Base-by-base conservation (phyloP, 1,140 invertebrate genomes). In the Listronotus oregonensis region DNA sequence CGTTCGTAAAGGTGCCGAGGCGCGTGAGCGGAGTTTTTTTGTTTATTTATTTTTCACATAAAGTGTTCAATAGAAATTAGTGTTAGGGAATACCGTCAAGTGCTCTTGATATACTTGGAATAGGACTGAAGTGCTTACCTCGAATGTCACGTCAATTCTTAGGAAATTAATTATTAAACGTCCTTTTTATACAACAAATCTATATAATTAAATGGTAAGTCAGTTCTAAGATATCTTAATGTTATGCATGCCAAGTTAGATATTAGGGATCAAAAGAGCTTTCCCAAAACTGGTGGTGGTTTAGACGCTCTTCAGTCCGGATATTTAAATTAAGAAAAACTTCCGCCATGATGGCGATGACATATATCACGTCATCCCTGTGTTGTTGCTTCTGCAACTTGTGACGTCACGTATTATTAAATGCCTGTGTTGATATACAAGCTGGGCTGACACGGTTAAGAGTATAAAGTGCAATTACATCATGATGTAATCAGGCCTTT, bases 291-390 rank as follows among this genome's bases (percentile, higher is more conserved):
- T 9, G 11, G 11, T 12, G 10, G 3, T 10, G n/a, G 21, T 32
- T 32, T 18, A 10, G 12, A 18, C 18, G 32, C 11, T 32, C 4
- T 12, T 31, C 11, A 10, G 12, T 18, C 32, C 43, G 43, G 56
- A 58, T 62, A 44, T 62, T 52, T 50, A 43, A 62, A 62, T 60
- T 60, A 60, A 15, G 52, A 52, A 39, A 62, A 52, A 62, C 59
- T 52, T 76, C 76, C 76, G 76, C 76, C 76, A 77, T 77, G 72
- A 70, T 75, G 73, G 71, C 57, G 68, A 70, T 73, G 74, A 72
- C 74, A 74, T 72, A 76, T 75, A 70, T 75, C 73, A 77, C 73
- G 74, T 72, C 71, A 76, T 69, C 70, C 68, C 65, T 57, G 58
- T 54, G 50, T 42, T 58, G 42, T 49, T 58, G 51, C 69, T 71